Conservation (phyloP, 1,140 invertebrate genomes). For the Spodoptera frugiperda region DNA sequence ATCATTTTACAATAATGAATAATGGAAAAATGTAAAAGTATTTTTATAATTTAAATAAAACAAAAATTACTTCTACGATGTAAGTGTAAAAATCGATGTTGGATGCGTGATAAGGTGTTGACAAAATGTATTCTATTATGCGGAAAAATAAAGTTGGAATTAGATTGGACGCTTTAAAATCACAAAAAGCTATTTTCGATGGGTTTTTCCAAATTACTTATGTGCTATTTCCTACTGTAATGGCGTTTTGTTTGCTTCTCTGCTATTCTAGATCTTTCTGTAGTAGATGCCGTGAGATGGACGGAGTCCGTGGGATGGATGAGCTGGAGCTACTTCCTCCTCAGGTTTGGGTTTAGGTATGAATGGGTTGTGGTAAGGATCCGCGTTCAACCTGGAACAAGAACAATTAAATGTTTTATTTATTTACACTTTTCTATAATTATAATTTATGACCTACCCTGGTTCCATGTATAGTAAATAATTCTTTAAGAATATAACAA, state of each 20-base stretch:
- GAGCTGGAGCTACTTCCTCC: constrained; percentile 64
- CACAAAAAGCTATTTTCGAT: not conserved
- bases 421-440: too few species aligned
- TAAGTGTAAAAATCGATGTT: not conserved
- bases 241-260: constrained; percentile 17
- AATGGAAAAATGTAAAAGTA: too few species aligned
- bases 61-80: constrained; percentile 31
- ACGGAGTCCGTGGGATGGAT: constrained; percentile 3
- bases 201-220: constrained; percentile 18
- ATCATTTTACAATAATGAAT: too few species aligned
- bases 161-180: not conserved
- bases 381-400: constrained; percentile 89
- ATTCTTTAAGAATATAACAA: too few species aligned
- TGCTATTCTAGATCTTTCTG: constrained; percentile 36
- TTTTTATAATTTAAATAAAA: constrained; percentile 1
- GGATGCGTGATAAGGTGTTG: not conserved
- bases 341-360: constrained; percentile 90
- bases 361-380: constrained; percentile 93
- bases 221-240: constrained; percentile 23
- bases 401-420: not conserved
- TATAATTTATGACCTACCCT: too few species aligned
- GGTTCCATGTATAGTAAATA: too few species aligned
- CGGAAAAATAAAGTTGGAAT: not conserved
- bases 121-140: not conserved
- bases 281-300: constrained; percentile 37